Conservation (phyloP, 2,113 vertebrate species). For the Phoenicopterus ruber region DNA sequence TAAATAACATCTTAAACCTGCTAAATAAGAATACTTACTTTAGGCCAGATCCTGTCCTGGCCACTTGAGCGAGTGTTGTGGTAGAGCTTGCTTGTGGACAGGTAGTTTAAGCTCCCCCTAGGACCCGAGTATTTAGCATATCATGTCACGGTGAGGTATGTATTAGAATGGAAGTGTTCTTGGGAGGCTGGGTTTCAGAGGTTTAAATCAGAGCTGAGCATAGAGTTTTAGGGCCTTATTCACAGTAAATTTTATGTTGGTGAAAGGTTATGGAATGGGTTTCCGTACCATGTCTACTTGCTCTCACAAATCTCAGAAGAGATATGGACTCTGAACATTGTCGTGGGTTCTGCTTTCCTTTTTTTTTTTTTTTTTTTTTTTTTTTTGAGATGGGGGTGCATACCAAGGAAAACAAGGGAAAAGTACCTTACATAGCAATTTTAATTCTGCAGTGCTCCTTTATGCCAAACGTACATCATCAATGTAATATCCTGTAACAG, state of each 20-base stretch:
- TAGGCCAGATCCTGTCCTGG: background rate
- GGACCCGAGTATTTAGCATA: conserved; percentile 29
- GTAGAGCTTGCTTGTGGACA: background rate
- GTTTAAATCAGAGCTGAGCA: conserved; percentile 62
- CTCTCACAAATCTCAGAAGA: conserved; percentile 39
- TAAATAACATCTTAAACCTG: background rate
- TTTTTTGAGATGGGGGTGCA: fast-evolving
- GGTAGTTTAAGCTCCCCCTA: background rate
- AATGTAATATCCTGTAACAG: background rate
- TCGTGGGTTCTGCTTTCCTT: background rate
- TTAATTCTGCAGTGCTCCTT: background rate
- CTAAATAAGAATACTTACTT: background rate
- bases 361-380: too few relatives aligned
- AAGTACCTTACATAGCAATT: background rate
- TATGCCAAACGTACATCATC: background rate
- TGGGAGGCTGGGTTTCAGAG: conserved; percentile 20
- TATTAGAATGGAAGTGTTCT: conserved; percentile 58
- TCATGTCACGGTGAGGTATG: conserved; percentile 52
- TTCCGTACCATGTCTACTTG: background rate
- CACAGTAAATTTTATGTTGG: conserved; percentile 60
- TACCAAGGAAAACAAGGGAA: background rate
- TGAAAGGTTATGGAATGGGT: conserved; percentile 65
- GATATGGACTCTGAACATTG: background rate
- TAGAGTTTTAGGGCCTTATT: conserved; percentile 43
- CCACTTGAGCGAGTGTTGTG: fast-evolving